Evolutionary conservation across 2,113 vertebrate genomes (phyloP).

Genomic region (Gavia stellata): DNA sequence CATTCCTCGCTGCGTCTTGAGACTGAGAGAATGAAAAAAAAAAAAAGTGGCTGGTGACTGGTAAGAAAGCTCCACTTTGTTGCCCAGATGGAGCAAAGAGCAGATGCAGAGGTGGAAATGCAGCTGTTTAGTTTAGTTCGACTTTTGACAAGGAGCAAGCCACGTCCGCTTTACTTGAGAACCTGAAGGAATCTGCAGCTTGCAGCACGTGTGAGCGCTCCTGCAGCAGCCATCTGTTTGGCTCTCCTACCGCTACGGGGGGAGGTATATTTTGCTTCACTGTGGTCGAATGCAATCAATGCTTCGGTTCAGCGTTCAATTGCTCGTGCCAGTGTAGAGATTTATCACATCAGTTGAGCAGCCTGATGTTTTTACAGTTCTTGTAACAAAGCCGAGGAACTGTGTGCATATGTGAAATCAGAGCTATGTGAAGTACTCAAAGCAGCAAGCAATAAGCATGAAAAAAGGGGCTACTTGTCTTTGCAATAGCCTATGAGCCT

Average conservation of each 20-base stretch:
- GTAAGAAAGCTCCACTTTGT: slow-evolving; percentile 31
- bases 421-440: neutral
- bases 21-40: neutral
- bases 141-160: neutral
- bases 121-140: slow-evolving; percentile 7
- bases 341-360: slow-evolving; percentile 19
- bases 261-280: neutral
- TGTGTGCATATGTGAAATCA: neutral
- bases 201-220: slow-evolving; percentile 4
- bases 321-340: neutral
- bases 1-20: slow-evolving; percentile 1
- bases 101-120: slow-evolving; percentile 43
- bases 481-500: neutral
- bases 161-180: neutral
- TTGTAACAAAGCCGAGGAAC: neutral
- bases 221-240: slow-evolving; percentile 36
- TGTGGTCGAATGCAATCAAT: neutral
- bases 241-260: neutral
- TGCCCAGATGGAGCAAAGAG: slow-evolving; percentile 1
- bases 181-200: neutral
- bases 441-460: neutral
- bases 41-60: neutral
- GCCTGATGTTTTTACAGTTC: slow-evolving; percentile 21
- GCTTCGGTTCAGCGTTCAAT: neutral
- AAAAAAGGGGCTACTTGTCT: neutral